Percentiles rank a stretch among this genome's conserved stretches.
Evolutionary conservation across 1,140 invertebrate species (phyloP).

Genomic region (Rhyzopertha dominica): DNA sequence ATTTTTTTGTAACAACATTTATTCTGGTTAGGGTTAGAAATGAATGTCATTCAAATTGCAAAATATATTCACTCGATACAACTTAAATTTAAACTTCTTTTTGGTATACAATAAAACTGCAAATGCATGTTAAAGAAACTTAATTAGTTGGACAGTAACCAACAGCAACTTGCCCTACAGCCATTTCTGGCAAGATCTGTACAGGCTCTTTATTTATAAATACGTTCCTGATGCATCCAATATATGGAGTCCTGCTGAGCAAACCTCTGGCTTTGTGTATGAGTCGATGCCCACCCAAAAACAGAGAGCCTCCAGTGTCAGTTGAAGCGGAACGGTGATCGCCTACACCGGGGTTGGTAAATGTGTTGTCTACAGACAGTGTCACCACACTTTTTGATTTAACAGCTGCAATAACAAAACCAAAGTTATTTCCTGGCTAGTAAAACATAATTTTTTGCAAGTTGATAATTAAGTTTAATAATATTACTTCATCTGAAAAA

Average conservation of each 20-base stretch:
- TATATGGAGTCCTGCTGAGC: slow-evolving; percentile 61
- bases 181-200: slow-evolving; percentile 55
- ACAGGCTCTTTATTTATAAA: slow-evolving; percentile 58
- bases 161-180: slow-evolving; percentile 61
- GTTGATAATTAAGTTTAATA: slow-evolving; percentile 24
- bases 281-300: slow-evolving; percentile 80
- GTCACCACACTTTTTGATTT: slow-evolving; percentile 81
- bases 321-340: slow-evolving; percentile 58
- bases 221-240: slow-evolving; percentile 77
- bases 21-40: too few relatives aligned
- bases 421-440: slow-evolving; percentile 3
- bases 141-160: slow-evolving; percentile 70
- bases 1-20: too few relatives aligned
- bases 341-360: slow-evolving; percentile 62
- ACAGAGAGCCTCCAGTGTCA: slow-evolving; percentile 79
- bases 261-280: slow-evolving; percentile 52
- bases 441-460: slow-evolving; percentile 23
- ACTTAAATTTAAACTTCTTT: too few relatives aligned
- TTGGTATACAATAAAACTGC: background rate
- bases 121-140: too few relatives aligned
- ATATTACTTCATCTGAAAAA: too few relatives aligned
- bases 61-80: too few relatives aligned
- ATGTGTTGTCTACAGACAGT: slow-evolving; percentile 72
- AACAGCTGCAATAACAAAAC: slow-evolving; percentile 60
- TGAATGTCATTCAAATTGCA: too few relatives aligned